Evolutionary conservation across 2,113 vertebrate genomes (phyloP).

Genomic region (Ursus arctos): DNA sequence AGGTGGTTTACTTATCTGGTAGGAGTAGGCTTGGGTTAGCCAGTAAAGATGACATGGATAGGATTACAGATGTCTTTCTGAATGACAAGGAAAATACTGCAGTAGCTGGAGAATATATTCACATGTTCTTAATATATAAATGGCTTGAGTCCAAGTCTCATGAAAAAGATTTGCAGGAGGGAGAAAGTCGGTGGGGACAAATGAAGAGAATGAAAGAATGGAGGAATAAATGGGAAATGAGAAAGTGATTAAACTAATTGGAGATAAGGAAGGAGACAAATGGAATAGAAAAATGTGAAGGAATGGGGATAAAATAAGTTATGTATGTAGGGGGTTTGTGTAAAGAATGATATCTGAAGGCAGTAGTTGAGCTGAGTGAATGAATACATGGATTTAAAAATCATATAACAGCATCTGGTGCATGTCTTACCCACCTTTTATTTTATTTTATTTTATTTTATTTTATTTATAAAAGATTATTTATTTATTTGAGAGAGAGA

Average conservation of each 20-base stretch:
- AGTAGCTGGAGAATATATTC: neutral
- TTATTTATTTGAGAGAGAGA: too few species aligned
- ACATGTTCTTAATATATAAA: neutral
- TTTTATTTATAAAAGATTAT: neutral
- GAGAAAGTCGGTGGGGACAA: neutral
- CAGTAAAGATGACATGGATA: neutral
- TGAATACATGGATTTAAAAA: conserved; percentile 19
- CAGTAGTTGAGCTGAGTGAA: neutral
- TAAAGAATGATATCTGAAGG: neutral
- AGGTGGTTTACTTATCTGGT: neutral
- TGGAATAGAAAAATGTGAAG: neutral
- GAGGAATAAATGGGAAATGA: neutral
- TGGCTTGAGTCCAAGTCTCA: neutral
- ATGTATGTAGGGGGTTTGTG: neutral
- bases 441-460: neutral
- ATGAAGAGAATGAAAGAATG: conserved; percentile 10
- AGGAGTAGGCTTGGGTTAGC: neutral
- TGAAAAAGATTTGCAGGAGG: neutral
- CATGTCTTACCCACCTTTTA: neutral
- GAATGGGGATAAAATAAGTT: neutral
- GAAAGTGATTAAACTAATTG: neutral
- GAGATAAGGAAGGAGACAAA: neutral
- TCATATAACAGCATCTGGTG: neutral
- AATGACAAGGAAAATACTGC: neutral
- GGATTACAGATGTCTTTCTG: conserved; percentile 1